phyloP scores from a whole-genome alignment of 2,797 vertebrate species.

The Poecilia picta region DNA sequence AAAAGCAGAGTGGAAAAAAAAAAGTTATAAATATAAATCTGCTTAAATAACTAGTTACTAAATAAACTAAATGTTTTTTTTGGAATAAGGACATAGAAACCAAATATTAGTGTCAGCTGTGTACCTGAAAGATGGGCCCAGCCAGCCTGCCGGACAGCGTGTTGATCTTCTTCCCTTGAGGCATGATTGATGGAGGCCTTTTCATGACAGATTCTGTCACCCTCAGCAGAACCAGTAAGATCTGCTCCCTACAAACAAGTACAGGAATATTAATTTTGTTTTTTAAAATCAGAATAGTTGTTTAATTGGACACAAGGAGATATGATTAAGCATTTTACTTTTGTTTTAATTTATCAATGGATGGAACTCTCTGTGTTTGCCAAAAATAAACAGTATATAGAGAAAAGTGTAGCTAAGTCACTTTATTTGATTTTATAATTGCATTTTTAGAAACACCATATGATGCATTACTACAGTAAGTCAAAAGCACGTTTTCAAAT shows the following conservation, averaged over 20 bases:
- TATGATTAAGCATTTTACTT: background rate
- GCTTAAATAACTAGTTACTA: background rate
- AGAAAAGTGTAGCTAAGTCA: background rate
- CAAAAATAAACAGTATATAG: background rate
- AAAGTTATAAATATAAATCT: background rate
- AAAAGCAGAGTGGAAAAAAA: background rate
- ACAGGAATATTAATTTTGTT: background rate
- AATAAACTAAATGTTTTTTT: no score
- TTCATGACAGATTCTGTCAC: slow-evolving; percentile 98
- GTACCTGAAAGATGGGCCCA: slow-evolving; percentile 95
- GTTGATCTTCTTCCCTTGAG: slow-evolving; percentile 91
- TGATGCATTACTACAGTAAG: background rate
- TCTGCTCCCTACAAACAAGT: slow-evolving; percentile 88
- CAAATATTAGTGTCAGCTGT: background rate
- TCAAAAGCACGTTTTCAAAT: background rate
- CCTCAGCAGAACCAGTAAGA: slow-evolving; percentile 94
- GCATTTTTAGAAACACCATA: background rate
- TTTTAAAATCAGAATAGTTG: background rate
- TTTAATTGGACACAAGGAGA: background rate
- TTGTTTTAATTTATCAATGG: background rate
- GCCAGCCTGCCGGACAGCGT: slow-evolving; percentile 95
- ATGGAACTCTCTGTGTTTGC: background rate
- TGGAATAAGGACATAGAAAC: background rate
- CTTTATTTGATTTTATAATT: background rate
- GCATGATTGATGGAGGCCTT: slow-evolving; percentile 92